Base-by-base conservation (phyloP, 2,888 invertebrate genomes). In the Tetheella fluctuosa region DNA sequence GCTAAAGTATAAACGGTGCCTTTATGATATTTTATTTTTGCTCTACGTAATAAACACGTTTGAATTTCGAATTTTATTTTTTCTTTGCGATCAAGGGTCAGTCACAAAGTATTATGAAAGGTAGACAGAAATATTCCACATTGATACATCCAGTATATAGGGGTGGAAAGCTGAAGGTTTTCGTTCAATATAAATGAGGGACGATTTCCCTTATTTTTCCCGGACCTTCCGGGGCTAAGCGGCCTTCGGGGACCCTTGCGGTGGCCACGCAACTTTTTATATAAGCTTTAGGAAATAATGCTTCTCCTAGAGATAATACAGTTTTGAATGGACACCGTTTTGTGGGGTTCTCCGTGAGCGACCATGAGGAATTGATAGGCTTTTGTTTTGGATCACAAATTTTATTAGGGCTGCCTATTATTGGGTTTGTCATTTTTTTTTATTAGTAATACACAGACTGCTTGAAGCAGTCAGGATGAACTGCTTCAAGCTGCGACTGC, bases 141-240 rank as follows among this genome's bases (percentile, higher is more conserved):
- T 55, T 55, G 34, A 34, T 55, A 20, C 55, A 48, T 58, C 37
- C 28, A 55, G 52, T 25, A 59, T 28, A 54, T 17, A 17, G 34
- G 65, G 55, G 64, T 67, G 70, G 70, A 69, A 71, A 75, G 73
- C 74, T 75, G 76, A 79, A 80, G 83, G 78, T 78, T 81, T 79
- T 76, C 80, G 81, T 87, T 86, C 88, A 86, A 88, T 86, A 89
- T 89, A 86, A 86, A 90, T 88, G 90, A 88, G 88, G 81, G 84
- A 82, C 84, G 81, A 79, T 87, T 87, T 86, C 81, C 86, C 83
- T 83, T 84, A 84, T 85, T 86, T 84, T 80, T 73, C 78, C 77
- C 76, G 77, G 79, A 80, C 84, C 81, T 82, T 79, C 67, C 68
- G 74, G 77, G 80, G 81, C 84, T 90, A 91, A 91, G 86, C 85